Evolutionary conservation across 2,113 vertebrate species (phyloP), one percentile per base, ranked within the genome.

Genomic region (Caranx melampygus): DNA sequence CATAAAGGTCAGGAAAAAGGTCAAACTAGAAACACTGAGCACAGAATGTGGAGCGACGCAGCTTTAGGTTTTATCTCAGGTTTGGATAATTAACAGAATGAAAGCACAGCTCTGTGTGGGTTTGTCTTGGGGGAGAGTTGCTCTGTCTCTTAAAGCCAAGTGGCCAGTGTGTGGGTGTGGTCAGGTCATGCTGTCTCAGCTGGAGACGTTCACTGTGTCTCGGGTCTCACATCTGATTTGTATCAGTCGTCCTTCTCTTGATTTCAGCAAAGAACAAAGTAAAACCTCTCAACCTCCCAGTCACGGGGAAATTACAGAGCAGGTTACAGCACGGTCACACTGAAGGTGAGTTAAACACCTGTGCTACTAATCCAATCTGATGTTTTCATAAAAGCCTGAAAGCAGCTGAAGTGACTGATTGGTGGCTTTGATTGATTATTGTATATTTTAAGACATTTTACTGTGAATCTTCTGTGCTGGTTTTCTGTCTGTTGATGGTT

Each of bases 221-320:
- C 0, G 5, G 5, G 57, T 31, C n/a, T 84, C 52, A 59, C 51
- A 1, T 57, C 33, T 66, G 9, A 44, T 40, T 33, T 66, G 31
- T 66, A 13, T 79, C 45, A 83, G 74, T 58, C 34, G 45, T 45
- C 14, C 61, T 80, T 91, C 45, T 91, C 81, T 88, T 75, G 54
- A 87, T 87, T 89, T 40, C 91, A 92, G 92, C 84, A 1, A 88
- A 74, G 70, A 92, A 90, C 86, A 86, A 87, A 90, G 82, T 91
- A 16, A 91, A 92, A 26, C 75, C 87, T 61, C 51, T 90, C 88
- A 89, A 71, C 51, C 11, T 58, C 58, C 61, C 86, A 0, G 33
- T 15, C n/a, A n/a, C 72, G 16, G 87, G 62, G 26, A 76, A 81
- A 51, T 70, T 65, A 37, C 62, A 88, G 66, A 80, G 68, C 42